These are phyloP conservation scores for Talpa occidentalis DNA, from an alignment of 2,113 vertebrate genomes.

Conservation along the genomic window DNA sequence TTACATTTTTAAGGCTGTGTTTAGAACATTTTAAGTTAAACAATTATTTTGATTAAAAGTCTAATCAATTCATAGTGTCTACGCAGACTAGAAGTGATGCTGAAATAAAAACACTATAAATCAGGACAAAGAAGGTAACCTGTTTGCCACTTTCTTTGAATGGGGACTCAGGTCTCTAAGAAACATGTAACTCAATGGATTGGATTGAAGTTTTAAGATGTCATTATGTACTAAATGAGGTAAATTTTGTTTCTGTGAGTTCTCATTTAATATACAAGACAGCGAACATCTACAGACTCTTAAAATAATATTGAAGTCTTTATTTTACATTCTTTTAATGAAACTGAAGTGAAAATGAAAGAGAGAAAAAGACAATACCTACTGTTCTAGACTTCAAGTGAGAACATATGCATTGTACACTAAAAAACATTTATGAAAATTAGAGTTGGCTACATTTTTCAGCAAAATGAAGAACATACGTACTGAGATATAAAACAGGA, in stretches of 20 bases:
- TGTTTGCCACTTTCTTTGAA: neutral
- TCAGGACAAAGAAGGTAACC: neutral
- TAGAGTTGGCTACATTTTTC: no score
- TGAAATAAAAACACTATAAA: neutral
- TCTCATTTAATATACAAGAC: neutral
- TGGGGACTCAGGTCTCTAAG: neutral
- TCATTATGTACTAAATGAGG: neutral
- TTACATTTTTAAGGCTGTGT: no score
- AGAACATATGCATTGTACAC: neutral
- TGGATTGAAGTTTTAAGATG: neutral
- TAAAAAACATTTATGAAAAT: neutral
- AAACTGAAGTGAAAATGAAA: neutral
- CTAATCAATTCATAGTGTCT: neutral
- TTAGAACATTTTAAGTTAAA: no score
- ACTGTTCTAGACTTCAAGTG: neutral
- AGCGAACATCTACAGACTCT: neutral
- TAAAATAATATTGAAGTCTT: neutral
- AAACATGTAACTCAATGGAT: neutral
- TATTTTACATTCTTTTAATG: neutral
- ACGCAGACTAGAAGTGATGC: neutral
- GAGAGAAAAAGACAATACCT: neutral
- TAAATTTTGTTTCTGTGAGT: neutral
- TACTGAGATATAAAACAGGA: neutral
- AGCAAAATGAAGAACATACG: neutral
- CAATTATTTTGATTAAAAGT: neutral